Conservation (phyloP, 2,888 invertebrate genomes). For the Melolontha melolontha region DNA sequence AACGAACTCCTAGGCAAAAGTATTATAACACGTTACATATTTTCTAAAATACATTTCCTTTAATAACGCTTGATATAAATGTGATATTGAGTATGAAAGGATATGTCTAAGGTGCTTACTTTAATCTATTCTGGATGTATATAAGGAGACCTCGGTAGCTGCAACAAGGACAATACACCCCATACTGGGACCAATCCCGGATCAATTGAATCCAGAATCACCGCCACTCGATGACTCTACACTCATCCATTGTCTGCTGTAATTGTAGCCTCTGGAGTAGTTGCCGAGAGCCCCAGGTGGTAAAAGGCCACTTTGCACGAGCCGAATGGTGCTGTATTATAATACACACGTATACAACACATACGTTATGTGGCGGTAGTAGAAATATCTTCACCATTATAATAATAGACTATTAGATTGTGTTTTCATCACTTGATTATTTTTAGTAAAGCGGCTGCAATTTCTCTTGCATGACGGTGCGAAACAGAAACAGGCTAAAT, state of each 20-base stretch:
- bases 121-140: slow-evolving; percentile 47
- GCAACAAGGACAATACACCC: slow-evolving; percentile 60
- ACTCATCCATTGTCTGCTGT: slow-evolving; percentile 62
- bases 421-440: slow-evolving; percentile 40
- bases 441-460: slow-evolving; percentile 38
- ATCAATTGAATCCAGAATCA: slow-evolving; percentile 64
- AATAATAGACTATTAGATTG: slow-evolving; percentile 35
- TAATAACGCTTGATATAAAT: slow-evolving; percentile 28
- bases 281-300: slow-evolving; percentile 63
- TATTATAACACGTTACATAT: not conserved
- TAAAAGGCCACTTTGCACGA: slow-evolving; percentile 60
- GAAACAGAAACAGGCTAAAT: not conserved
- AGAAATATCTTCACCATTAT: slow-evolving; percentile 36
- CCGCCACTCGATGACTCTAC: slow-evolving; percentile 63
- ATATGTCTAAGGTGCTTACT: slow-evolving; percentile 41
- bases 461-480: slow-evolving; percentile 4
- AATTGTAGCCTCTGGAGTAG: slow-evolving; percentile 66
- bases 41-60: slow-evolving; percentile 3
- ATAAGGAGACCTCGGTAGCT: slow-evolving; percentile 55
- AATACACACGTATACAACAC: not conserved
- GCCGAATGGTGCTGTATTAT: slow-evolving; percentile 41
- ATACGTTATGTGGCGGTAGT: slow-evolving; percentile 23
- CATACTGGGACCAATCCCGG: slow-evolving; percentile 64
- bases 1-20: too few species aligned
- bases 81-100: slow-evolving; percentile 36